Evolutionary conservation across 1,140 invertebrate species (phyloP).

Genomic region (Eurosta solidaginis): DNA sequence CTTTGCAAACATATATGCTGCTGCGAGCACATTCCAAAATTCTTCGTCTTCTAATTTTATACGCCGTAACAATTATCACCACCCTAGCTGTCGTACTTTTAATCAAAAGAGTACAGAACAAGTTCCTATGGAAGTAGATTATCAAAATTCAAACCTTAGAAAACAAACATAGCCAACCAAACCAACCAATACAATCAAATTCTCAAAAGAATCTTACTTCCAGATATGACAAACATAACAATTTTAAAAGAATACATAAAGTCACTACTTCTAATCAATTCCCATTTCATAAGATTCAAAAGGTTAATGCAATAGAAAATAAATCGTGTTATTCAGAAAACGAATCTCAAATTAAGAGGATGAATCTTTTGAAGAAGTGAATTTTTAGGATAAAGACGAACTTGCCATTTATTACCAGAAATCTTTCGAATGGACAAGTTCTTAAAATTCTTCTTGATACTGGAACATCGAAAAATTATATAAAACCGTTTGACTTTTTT

Average conservation of each 20-base stretch:
- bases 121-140: neutral
- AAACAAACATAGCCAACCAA: neutral
- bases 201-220: neutral
- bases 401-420: too few species aligned
- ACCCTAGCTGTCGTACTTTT: neutral
- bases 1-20: too few species aligned
- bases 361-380: neutral
- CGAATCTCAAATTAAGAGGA: too few species aligned
- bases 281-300: neutral
- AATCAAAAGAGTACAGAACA: neutral
- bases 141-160: neutral
- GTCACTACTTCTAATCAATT: too few species aligned
- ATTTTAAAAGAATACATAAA: neutral
- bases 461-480: conserved; percentile 13
- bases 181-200: neutral
- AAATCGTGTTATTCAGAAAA: neutral
- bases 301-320: too few species aligned
- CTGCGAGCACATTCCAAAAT: neutral
- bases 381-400: too few species aligned
- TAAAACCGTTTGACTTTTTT: neutral
- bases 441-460: too few species aligned
- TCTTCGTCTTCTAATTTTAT: too few species aligned
- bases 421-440: too few species aligned
- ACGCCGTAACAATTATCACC: neutral
- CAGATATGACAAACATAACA: neutral